These are phyloP conservation scores for Hyles vespertilio DNA, from an alignment of 1,140 invertebrate species.

Conservation along the genomic window DNA sequence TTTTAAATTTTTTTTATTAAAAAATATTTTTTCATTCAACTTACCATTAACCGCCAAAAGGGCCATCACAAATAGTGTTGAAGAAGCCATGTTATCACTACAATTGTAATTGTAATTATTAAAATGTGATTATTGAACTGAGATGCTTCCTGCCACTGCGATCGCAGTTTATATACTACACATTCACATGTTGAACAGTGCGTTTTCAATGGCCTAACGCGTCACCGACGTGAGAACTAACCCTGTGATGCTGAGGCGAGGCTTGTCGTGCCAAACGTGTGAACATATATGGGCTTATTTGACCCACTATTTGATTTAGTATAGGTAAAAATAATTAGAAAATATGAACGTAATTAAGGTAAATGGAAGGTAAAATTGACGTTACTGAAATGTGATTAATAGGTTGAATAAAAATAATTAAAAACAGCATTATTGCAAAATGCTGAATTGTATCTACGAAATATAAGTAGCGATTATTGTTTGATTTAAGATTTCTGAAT, in stretches of 20 bases:
- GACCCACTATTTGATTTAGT: too few species aligned
- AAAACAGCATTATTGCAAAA: too few species aligned
- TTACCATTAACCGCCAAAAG: conserved; percentile 56
- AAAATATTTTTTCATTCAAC: conserved; percentile 27
- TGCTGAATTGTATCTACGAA: too few species aligned
- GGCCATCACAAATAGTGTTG: conserved; percentile 31
- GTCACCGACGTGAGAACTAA: conserved; percentile 58
- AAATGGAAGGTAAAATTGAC: too few species aligned
- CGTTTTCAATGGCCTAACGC: conserved; percentile 61
- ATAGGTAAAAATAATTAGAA: too few species aligned
- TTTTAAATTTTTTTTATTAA: not conserved
- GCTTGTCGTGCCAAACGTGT: not conserved
- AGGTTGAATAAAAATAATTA: too few species aligned
- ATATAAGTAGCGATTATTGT: too few species aligned
- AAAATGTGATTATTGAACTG: conserved; percentile 30
- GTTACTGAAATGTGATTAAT: too few species aligned
- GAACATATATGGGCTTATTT: not conserved
- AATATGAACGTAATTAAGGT: too few species aligned
- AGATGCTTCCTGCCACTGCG: conserved; percentile 49
- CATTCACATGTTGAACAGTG: conserved; percentile 43
- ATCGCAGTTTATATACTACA: conserved; percentile 65
- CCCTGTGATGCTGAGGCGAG: conserved; percentile 26
- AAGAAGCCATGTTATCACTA: conserved; percentile 34
- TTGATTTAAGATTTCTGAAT: too few species aligned
- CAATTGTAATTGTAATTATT: conserved; percentile 25